Evolutionary conservation across 2,113 vertebrate species (phyloP), one percentile per base, ranked within the genome.

Genomic region (Muscicapa adusta): DNA sequence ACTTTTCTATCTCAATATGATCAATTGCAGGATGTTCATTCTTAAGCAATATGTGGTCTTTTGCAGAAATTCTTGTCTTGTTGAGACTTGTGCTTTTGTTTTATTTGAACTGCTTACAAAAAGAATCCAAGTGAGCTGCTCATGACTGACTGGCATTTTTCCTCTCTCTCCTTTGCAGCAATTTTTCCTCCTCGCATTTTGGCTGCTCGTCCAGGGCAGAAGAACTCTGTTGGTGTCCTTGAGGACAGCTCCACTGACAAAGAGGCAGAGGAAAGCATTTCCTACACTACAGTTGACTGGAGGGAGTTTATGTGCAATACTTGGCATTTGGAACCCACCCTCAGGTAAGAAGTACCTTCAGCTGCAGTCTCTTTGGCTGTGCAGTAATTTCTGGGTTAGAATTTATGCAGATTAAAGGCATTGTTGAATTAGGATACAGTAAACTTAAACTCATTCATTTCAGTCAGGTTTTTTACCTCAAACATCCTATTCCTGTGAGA

Each of bases 291-390:
- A 25, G 99, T 99, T 8, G 99, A 99, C 97, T 99, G 99, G 99
- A 98, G 99, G 96, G 99, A 99, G 95, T 99, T 99, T 86, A 98
- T 99, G 97, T 99, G 99, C 96, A 99, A 99, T 98, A 99, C 99
- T 11, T 99, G 99, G 99, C 99, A 99, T 97, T 96, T 99, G 95
- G 99, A 99, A 89, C 99, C 99, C 18, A 99, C 99, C 1, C 98
- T 99, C 79, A 98, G 99, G 99, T 99, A 96, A 97, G 96, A 34
- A 45, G 20, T 45, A 48, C 15, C 24, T 48, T 40, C 10, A 22
- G 11, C 74, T 89, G 58, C 48, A 24, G 3, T 48, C 25, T 60
- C 28, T 18, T 40, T 23, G 3, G n/a, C 54, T 48, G 0, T 26
- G 62, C 12, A 13, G 42, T 85, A 38, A 42, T 12, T 34, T 51